Evolutionary conservation across 2,113 vertebrate species (phyloP).

Genomic region (rat (Rattus norvegicus)): GRCr8 NC_086034.1:36928001-36928500

Average conservation of each 20-base stretch:
- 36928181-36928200: conserved; percentile 12
- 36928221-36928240: conserved; percentile 39
- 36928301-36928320: conserved; percentile 2
- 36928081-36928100: not conserved
- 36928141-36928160: not conserved
- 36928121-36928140: not conserved
- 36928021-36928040: not conserved
- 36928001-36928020: not conserved
- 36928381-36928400: not conserved
- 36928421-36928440: not conserved
- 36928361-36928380: not conserved
- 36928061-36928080: not conserved
- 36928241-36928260: not conserved
- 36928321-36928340: not conserved
- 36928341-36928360: not conserved
- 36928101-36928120: not conserved
- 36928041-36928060: not conserved
- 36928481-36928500: not conserved
- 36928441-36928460: not conserved
- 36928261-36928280: not conserved
- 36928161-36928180: not conserved
- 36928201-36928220: not conserved
- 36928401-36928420: not conserved
- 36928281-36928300: not conserved
- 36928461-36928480: not conserved